Evolutionary conservation across 2,113 vertebrate species (phyloP), one percentile per base, ranked within the genome.

Genomic region (Ploceus nigricollis): DNA sequence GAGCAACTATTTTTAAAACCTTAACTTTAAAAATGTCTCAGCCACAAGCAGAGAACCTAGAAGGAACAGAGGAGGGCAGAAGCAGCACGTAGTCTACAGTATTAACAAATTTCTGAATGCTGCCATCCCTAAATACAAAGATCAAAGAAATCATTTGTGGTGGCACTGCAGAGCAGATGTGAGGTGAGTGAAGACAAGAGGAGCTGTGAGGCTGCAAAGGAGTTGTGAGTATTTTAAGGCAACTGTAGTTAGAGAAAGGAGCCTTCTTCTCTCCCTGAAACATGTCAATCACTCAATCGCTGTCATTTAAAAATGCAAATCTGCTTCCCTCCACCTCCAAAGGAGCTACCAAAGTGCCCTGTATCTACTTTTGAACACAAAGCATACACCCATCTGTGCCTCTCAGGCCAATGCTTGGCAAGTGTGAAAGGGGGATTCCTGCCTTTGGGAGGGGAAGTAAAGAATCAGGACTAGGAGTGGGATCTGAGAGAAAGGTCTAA

Each of bases 41-140:
- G n/a, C 28, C 48, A 45, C 37, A 92, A 84, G 65, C 78, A 79
- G 78, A 87, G 24, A 93, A 37, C 40, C 53, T 79, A 45, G 44
- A 94, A 95, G 58, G 73, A 94, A 89, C 86, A 90, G 93, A 89
- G 88, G 89, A 96, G 82, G 86, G 94, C 86, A 95, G 92, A 90
- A 93, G 83, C 76, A 89, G 82, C 89, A 83, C 56, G 4, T 66
- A 75, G 47, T 86, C 80, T 90, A 68, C 39, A 48, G 24, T 51
- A 78, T 81, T 92, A 94, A 81, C 39, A 91, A 66, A 75, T 73
- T 89, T 86, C 72, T 87, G 72, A 58, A 92, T 68, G 56, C 61
- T 90, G 72, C 56, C 79, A 87, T 78, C 47, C 22, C 56, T 94
- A 73, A 75, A 78, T 28, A 70, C 42, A 37, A 89, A 85, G 78